These are phyloP conservation scores for Cheilinus undulatus DNA, from an alignment of 2,113 vertebrate genomes.

Conservation along the genomic window DNA sequence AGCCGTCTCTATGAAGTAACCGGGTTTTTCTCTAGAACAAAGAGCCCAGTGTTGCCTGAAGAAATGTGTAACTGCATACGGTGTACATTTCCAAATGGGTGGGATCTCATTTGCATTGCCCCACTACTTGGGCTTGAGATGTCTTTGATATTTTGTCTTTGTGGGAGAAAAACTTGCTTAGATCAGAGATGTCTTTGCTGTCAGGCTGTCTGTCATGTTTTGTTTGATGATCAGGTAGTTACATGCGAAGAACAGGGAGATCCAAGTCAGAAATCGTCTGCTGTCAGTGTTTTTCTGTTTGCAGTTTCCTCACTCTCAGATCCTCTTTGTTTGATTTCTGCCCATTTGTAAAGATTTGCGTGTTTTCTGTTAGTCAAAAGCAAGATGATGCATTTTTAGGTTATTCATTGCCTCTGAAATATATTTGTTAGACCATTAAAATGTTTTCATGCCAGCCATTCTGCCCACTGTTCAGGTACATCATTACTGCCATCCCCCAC, in stretches of 20 bases:
- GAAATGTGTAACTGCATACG: constrained; percentile 54
- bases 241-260: constrained; percentile 7
- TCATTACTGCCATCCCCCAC: constrained; percentile 11
- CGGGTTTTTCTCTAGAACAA: constrained; percentile 54
- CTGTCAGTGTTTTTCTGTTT: constrained; percentile 8
- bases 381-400: neutral
- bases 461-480: constrained; percentile 22
- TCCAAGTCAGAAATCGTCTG: neutral
- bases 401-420: neutral
- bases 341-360: neutral
- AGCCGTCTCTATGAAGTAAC: constrained; percentile 25
- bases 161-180: constrained; percentile 41
- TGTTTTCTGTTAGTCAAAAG: constrained; percentile 20
- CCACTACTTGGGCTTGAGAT: constrained; percentile 32
- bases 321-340: neutral
- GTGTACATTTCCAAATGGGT: constrained; percentile 62
- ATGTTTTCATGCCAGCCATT: constrained; percentile 6
- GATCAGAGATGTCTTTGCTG: constrained; percentile 48
- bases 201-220: neutral
- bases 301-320: neutral
- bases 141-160: constrained; percentile 52
- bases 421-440: neutral
- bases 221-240: neutral
- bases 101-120: constrained; percentile 57
- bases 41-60: constrained; percentile 59